These are phyloP conservation scores for Megalops atlanticus DNA, from an alignment of 2,113 vertebrate genomes.

Conservation along the genomic window DNA sequence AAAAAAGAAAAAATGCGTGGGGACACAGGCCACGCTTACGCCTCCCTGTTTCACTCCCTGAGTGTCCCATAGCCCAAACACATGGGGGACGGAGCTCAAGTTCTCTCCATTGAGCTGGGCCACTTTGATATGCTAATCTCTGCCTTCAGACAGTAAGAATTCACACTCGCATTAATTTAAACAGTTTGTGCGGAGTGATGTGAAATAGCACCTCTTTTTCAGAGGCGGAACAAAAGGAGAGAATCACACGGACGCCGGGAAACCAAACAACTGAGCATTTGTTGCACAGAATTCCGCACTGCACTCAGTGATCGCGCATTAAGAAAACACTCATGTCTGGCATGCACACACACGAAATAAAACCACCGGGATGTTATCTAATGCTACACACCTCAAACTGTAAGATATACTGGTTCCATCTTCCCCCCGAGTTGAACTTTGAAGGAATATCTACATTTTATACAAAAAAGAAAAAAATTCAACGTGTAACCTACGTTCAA, in stretches of 20 bases:
- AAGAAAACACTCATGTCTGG: neutral
- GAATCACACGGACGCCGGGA: constrained; percentile 59
- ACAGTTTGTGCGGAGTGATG: constrained; percentile 81
- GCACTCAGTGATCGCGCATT: neutral
- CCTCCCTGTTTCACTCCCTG: neutral
- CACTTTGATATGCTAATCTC: constrained; percentile 96
- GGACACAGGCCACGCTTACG: too few species aligned
- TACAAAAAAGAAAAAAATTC: neutral
- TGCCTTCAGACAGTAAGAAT: constrained; percentile 87
- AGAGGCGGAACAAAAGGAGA: constrained; percentile 71
- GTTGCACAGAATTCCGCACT: constrained; percentile 61
- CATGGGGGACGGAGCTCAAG: constrained; percentile 80
- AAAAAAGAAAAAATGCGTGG: too few species aligned
- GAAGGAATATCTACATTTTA: neutral
- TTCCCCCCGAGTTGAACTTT: neutral
- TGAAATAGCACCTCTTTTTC: constrained; percentile 78
- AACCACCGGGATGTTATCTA: neutral
- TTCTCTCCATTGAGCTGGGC: constrained; percentile 82
- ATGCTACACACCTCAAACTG: neutral
- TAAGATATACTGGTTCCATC: too few species aligned
- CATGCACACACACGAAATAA: neutral
- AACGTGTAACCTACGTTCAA: neutral
- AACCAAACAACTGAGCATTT: constrained; percentile 68
- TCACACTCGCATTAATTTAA: constrained; percentile 88
- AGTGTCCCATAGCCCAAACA: constrained; percentile 65